Evolutionary conservation across 2,888 invertebrate genomes (phyloP), one percentile per base, ranked within the genome.

Genomic region (Heliconius charithonia): DNA sequence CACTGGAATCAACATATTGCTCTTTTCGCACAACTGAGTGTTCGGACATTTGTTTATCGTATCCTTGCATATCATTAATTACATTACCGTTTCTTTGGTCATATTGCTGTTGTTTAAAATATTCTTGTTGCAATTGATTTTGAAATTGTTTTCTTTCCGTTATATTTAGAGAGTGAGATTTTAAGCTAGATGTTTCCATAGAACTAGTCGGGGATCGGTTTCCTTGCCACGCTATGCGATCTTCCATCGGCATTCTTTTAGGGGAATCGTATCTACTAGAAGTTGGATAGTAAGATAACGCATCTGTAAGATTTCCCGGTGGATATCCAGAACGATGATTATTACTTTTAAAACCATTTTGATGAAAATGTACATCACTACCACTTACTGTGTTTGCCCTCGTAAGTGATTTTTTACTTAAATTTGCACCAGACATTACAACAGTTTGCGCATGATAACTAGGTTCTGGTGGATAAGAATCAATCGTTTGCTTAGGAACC

Each of bases 261-360:
- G 94, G 92, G 56, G 94, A 92, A 74, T 96, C 96, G 83, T 96
- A 96, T 82, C 96, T 91, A 75, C 95, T 96, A 59, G 96, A 97
- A 2, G 97, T 97, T 2, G 98, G 98, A 89, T 98, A 98, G 85
- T 97, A 98, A 0, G 97, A 97, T 12, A 98, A 92, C 22, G 97
- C 97, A 88, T 98, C 98, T 0, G 97, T 98, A 37, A 98, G 95
- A 87, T 96, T 96, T 7, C 97, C 96, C 2, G 96, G 96, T 65
- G 97, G 97, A 86, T 97, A 97, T 92, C 96, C 96, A 56, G 96
- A 95, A 78, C 97, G 95, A 86, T 96, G 96, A 90, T 96, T 95
- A 2, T 96, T 95, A 65, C 94, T 93, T 91, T 97, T 97, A 86
- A 96, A 97, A 76, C 97, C 97, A 85, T 97, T 96, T 95, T 86